Conservation (phyloP, 2,888 invertebrate genomes). For the Brachyptera risi region DNA sequence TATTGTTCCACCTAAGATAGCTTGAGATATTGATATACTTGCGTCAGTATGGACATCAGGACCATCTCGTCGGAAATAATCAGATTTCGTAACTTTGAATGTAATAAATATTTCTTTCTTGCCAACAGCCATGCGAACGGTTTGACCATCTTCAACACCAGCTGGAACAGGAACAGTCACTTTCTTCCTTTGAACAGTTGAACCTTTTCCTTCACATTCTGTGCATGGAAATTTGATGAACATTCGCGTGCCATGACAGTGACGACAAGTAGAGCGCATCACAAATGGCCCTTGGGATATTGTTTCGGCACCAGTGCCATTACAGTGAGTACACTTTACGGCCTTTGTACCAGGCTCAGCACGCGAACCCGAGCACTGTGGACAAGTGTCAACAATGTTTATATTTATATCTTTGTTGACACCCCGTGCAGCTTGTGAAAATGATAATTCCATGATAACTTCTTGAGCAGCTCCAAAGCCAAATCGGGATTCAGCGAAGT, state of each 20-base stretch:
- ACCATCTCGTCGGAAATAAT: slow-evolving; percentile 88
- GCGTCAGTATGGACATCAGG: slow-evolving; percentile 94
- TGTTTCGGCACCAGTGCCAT: slow-evolving; percentile 95
- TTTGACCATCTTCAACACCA: slow-evolving; percentile 96
- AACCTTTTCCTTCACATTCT: slow-evolving; percentile 93
- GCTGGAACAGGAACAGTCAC: slow-evolving; percentile 93
- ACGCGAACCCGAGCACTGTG: slow-evolving; percentile 78
- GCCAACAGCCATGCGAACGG: slow-evolving; percentile 90
- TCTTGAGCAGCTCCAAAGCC: slow-evolving; percentile 92
- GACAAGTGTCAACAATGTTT: slow-evolving; percentile 90
- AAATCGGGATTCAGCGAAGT: slow-evolving; percentile 83
- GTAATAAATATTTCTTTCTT: slow-evolving; percentile 87
- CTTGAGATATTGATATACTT: slow-evolving; percentile 84
- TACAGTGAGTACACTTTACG: slow-evolving; percentile 84
- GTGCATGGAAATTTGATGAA: slow-evolving; percentile 85
- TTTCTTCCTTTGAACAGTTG: slow-evolving; percentile 80
- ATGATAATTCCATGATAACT: slow-evolving; percentile 83
- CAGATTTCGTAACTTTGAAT: slow-evolving; percentile 85
- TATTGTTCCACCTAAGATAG: slow-evolving; percentile 88
- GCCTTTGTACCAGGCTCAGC: slow-evolving; percentile 92
- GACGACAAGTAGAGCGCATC: slow-evolving; percentile 92
- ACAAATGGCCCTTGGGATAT: slow-evolving; percentile 90
- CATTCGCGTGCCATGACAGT: slow-evolving; percentile 82
- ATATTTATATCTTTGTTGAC: slow-evolving; percentile 89
- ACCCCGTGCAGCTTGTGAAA: slow-evolving; percentile 93